A percentile compares a stretch with the other conserved stretches of the same genome.
phyloP scores from a whole-genome alignment of 2,888 invertebrate species.

The Orchesella flavescens region DNA sequence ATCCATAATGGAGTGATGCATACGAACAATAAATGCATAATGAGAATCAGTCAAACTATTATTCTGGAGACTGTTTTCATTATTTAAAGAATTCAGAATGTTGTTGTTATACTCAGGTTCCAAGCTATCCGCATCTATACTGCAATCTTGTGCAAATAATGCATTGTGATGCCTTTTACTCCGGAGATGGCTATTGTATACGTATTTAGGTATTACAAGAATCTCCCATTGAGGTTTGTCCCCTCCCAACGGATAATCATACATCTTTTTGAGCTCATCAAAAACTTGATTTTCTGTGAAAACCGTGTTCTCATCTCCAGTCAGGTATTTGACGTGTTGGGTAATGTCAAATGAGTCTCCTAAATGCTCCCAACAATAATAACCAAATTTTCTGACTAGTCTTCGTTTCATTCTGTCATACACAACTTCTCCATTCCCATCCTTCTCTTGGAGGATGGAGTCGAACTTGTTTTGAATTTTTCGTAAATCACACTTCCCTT shows the following conservation, averaged over 20 bases:
- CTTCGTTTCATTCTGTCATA: conserved; percentile 67
- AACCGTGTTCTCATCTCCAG: conserved; percentile 49
- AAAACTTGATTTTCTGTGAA: conserved; percentile 65
- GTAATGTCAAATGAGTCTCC: conserved; percentile 59
- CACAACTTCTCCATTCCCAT: conserved; percentile 45
- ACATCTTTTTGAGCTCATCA: conserved; percentile 61
- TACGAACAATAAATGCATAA: conserved; percentile 68
- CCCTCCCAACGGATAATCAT: conserved; percentile 63
- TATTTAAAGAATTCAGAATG: too few relatives aligned
- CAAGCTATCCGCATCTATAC: conserved; percentile 46
- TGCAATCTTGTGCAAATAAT: too few relatives aligned
- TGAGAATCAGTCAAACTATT: conserved; percentile 43
- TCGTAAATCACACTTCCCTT: conserved; percentile 65
- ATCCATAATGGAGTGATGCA: conserved; percentile 70
- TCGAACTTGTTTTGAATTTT: conserved; percentile 63
- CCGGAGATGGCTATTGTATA: conserved; percentile 43
- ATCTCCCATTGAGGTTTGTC: conserved; percentile 71
- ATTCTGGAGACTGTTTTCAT: not conserved
- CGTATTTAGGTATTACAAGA: conserved; percentile 67
- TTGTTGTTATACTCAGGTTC: conserved; percentile 12
- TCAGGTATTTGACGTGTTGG: conserved; percentile 62
- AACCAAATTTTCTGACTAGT: conserved; percentile 64
- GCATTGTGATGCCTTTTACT: not conserved
- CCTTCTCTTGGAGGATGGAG: conserved; percentile 53
- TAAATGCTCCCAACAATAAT: conserved; percentile 68